These are phyloP conservation scores for Pachypsylla venusta DNA, from an alignment of 1,140 invertebrate genomes.

Conservation along the genomic window DNA sequence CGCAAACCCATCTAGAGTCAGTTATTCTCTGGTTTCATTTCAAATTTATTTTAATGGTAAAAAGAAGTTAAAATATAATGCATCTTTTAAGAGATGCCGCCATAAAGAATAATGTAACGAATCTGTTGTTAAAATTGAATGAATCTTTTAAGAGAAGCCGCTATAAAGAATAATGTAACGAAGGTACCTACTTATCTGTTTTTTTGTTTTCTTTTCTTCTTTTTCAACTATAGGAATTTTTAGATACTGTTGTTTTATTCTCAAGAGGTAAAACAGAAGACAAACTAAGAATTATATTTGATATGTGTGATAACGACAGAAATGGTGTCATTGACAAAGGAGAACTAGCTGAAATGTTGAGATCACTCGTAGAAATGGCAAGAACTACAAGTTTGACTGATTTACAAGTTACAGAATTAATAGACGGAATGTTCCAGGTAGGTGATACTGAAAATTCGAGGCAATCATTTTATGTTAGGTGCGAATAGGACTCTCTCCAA, in stretches of 20 bases:
- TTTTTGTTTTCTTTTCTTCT: background rate
- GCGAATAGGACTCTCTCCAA: no score
- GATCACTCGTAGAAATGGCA: slow-evolving; percentile 89
- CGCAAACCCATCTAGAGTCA: no score
- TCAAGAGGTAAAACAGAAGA: slow-evolving; percentile 86
- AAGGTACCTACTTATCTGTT: background rate
- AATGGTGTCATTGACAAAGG: slow-evolving; percentile 90
- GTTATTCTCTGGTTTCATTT: no score
- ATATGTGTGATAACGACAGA: slow-evolving; percentile 96
- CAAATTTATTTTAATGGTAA: no score
- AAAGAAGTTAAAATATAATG: no score
- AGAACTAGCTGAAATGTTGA: slow-evolving; percentile 83
- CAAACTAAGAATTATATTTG: slow-evolving; percentile 91
- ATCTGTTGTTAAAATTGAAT: no score
- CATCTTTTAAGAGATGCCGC: no score
- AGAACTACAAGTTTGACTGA: slow-evolving; percentile 78
- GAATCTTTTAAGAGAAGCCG: no score
- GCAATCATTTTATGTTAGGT: no score
- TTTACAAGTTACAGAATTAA: slow-evolving; percentile 77
- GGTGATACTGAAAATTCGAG: no score
- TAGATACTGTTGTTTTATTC: slow-evolving; percentile 87
- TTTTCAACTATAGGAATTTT: slow-evolving; percentile 55
- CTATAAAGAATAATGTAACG: no score
- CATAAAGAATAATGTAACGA: no score
- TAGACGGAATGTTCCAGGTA: slow-evolving; percentile 86